Evolutionary conservation across 2,888 invertebrate genomes (phyloP), one percentile per base, ranked within the genome.

Genomic region (Labia minor): DNA sequence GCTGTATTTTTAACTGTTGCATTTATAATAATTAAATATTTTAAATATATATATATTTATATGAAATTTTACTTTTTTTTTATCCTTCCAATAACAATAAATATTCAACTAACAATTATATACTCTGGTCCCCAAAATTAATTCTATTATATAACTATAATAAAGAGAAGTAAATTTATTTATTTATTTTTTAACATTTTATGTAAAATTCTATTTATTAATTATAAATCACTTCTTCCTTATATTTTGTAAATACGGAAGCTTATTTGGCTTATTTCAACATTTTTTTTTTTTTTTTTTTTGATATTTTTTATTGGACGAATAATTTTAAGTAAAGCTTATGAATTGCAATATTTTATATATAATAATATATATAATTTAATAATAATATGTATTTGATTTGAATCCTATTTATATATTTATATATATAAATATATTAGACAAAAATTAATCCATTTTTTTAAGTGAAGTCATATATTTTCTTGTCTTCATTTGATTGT

Each of bases 101-200:
- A 49, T 49, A 49, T 49, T 49, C 14, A 16, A 49, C 14, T 49
- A 49, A 49, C 49, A 49, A 49, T n/a, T 10, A n/a, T 49, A n/a
- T 49, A n/a, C 49, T 49, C 49, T 49, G 49, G 49, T 49, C 49
- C 49, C 49, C 49, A 49, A 49, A 49, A 49, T n/a, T 49, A 49
- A 49, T 16, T 49, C n/a, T 49, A 49, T n/a, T n/a, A n/a, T n/a
- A 8, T 16, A 49, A 49, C 49, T 49, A 4, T 49, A n/a, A 11
- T 14, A 10, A 49, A 49, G 33, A 49, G 49, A 49, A 16, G 16
- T 49, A 49, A 49, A 8, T 49, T 49, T 49, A 16, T 49, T n/a
- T 49, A 11, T 10, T 8, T n/a, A 49, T 16, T n/a, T n/a, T n/a
- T 33, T 33, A 6, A 33, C 33, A 6, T 33, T 11, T 33, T 11